phyloP scores from a whole-genome alignment of 2,113 vertebrate species.

The Merops nubicus region DNA sequence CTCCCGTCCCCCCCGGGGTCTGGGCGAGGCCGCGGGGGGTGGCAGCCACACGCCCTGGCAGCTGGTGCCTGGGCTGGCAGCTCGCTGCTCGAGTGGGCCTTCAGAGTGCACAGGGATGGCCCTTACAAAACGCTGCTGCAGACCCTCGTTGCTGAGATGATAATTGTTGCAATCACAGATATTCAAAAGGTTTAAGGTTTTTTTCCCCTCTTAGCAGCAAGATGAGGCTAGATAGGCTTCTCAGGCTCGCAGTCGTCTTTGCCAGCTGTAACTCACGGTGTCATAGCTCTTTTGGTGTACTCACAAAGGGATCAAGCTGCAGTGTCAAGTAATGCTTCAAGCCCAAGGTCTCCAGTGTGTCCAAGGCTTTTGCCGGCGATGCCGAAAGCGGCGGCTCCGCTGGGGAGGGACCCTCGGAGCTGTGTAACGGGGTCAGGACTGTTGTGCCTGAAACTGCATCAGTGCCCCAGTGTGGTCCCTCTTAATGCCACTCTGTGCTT shows the following conservation, averaged over 20 bases:
- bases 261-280: neutral
- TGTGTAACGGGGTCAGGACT: rapidly evolving
- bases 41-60: rapidly evolving
- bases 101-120: neutral
- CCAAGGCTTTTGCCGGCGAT: neutral
- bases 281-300: neutral
- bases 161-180: neutral
- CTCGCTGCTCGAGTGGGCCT: rapidly evolving
- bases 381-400: rapidly evolving
- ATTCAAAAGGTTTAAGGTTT: neutral
- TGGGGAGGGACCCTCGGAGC: neutral
- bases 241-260: neutral
- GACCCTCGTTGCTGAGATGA: rapidly evolving
- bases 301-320: neutral
- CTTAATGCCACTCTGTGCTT: neutral
- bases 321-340: neutral
- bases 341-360: neutral
- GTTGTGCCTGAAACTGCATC: neutral
- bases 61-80: no score
- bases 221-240: neutral
- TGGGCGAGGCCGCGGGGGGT: neutral
- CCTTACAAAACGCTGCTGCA: neutral
- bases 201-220: rapidly evolving
- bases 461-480: neutral
- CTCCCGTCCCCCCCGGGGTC: rapidly evolving